Conservation (phyloP, 92 coral and sea anemone genomes). For the Muricea muricata region DNA sequence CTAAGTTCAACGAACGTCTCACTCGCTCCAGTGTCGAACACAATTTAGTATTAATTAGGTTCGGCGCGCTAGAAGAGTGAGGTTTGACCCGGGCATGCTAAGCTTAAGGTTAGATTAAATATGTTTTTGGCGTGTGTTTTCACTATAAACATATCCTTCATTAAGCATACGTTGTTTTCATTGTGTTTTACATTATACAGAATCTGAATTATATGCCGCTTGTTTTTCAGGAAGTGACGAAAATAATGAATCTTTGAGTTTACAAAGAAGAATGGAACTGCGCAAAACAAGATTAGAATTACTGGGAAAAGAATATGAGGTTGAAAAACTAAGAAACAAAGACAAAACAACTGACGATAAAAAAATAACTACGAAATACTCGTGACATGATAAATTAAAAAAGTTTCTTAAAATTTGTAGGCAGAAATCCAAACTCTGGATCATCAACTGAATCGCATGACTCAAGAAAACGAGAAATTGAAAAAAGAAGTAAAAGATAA, state of each 20-base stretch:
- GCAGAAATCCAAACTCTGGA: conserved; percentile 22
- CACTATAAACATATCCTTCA: no score
- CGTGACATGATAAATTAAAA: no score
- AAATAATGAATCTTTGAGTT: conserved; percentile 76
- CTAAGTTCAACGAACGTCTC: no score
- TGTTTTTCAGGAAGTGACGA: conserved; percentile 86
- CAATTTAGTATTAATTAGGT: no score
- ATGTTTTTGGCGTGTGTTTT: no score
- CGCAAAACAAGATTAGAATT: conserved; percentile 91
- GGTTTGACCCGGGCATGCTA: no score
- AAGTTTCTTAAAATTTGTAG: background rate
- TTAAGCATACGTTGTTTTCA: background rate
- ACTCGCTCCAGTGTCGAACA: no score
- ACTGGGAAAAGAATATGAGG: conserved; percentile 95
- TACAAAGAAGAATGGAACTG: conserved; percentile 86
- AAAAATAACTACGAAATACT: background rate
- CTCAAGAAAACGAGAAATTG: conserved; percentile 22
- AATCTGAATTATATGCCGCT: background rate
- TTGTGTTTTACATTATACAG: background rate
- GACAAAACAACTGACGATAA: background rate
- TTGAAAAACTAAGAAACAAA: conserved; percentile 19
- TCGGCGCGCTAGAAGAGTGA: no score
- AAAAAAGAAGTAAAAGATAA: background rate
- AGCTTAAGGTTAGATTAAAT: no score
- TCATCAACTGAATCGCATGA: conserved; percentile 13